phyloP scores from a whole-genome alignment of 2,888 invertebrate species.

The Antheraea yamamai region DNA sequence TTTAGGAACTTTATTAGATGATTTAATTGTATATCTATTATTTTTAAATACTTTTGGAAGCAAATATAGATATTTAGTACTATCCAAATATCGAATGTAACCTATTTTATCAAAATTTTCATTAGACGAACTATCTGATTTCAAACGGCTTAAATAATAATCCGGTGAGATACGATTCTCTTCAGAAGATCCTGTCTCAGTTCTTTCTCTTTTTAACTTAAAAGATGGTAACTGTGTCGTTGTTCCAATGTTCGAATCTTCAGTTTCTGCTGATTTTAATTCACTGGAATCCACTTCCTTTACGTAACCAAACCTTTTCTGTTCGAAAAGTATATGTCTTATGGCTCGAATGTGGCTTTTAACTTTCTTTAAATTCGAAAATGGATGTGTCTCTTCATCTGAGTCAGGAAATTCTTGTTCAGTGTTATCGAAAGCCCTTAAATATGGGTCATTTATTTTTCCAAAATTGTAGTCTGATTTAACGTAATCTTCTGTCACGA shows the following conservation, averaged over 20 bases:
- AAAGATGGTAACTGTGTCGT: not conserved
- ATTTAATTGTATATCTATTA: conserved; percentile 9
- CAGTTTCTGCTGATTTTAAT: not conserved
- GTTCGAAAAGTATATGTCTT: conserved; percentile 39
- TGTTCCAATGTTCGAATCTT: not conserved
- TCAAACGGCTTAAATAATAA: conserved; percentile 42
- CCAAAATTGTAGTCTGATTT: conserved; percentile 50
- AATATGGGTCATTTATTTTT: conserved; percentile 24
- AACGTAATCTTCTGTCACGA: conserved; percentile 28
- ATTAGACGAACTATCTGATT: conserved; percentile 14
- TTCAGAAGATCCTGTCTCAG: conserved; percentile 11
- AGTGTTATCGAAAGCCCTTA: conserved; percentile 3
- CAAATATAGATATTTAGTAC: conserved; percentile 6
- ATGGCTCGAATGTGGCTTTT: conserved; percentile 32
- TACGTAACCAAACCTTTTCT: conserved; percentile 35
- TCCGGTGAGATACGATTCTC: conserved; percentile 35
- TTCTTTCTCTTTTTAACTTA: conserved; percentile 6
- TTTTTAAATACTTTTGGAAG: not conserved
- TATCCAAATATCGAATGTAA: not conserved
- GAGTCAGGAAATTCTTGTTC: conserved; percentile 27
- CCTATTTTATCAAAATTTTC: conserved; percentile 14
- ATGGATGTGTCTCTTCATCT: conserved; percentile 32
- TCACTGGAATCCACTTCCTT: conserved; percentile 10
- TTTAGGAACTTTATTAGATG: not conserved
- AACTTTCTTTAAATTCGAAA: conserved; percentile 26